phyloP scores from a whole-genome alignment of 2,888 invertebrate species.

The Acrobasis suavella region DNA sequence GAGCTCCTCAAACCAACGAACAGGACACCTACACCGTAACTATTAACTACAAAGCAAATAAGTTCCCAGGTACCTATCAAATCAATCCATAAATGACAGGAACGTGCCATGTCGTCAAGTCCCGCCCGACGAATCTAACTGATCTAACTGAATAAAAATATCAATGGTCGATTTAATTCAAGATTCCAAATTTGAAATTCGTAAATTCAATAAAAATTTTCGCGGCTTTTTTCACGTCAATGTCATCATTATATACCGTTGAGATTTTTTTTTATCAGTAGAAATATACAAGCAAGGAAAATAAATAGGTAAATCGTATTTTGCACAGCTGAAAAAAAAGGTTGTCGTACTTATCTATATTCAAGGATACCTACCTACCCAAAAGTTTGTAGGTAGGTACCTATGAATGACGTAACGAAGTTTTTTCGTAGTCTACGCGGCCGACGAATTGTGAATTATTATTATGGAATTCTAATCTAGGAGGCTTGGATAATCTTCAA shows the following conservation, averaged over 20 bases:
- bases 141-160: too few relatives aligned
- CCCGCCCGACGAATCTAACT: background rate
- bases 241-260: background rate
- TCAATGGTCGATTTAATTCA: background rate
- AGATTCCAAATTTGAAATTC: background rate
- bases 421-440: conserved; percentile 2
- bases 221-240: background rate
- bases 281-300: background rate
- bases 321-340: conserved; percentile 14
- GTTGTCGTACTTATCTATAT: conserved; percentile 9
- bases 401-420: background rate
- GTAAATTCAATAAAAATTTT: background rate
- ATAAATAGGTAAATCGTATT: background rate
- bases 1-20: too few relatives aligned
- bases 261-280: background rate
- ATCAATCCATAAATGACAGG: too few relatives aligned
- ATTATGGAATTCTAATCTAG: conserved; percentile 10
- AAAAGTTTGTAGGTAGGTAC: conserved; percentile 5
- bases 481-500: background rate
- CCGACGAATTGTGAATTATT: conserved; percentile 3
- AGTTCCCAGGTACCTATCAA: too few relatives aligned
- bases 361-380: conserved; percentile 7
- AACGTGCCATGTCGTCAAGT: too few relatives aligned
- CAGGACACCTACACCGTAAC: background rate
- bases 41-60: too few relatives aligned